Conservation (phyloP, 2,888 invertebrate genomes). For the Geophilus truncorum region DNA sequence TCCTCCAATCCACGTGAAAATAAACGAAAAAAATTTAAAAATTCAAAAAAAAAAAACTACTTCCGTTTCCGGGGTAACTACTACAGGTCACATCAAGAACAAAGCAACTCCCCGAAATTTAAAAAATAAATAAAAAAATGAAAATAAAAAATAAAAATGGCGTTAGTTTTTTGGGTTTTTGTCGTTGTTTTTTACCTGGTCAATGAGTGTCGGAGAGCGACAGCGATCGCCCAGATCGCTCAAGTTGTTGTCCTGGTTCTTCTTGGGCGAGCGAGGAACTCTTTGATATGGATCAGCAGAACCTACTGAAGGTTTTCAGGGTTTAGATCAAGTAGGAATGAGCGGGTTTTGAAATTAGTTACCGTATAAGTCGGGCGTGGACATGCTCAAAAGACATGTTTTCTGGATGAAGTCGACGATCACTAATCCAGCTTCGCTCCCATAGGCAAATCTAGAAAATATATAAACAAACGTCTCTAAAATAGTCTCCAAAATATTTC, state of each 20-base stretch:
- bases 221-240: constrained; percentile 41
- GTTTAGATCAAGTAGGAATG: not conserved
- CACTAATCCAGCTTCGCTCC: constrained; percentile 92
- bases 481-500: not conserved
- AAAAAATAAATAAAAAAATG: not conserved
- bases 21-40: not conserved
- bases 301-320: constrained; percentile 47
- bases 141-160: not conserved
- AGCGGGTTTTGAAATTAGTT: constrained; percentile 42
- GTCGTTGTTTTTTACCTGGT: constrained; percentile 61
- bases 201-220: constrained; percentile 65
- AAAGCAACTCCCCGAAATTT: not conserved
- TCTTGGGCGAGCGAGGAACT: constrained; percentile 69
- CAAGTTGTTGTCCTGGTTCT: constrained; percentile 42
- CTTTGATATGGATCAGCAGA: constrained; percentile 78
- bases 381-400: constrained; percentile 78
- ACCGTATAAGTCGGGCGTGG: constrained; percentile 86
- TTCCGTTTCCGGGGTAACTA: not conserved
- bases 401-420: constrained; percentile 91
- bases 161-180: not conserved
- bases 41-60: too few species aligned
- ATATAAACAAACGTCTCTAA: not conserved
- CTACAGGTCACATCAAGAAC: not conserved
- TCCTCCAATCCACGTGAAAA: not conserved
- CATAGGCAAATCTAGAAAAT: constrained; percentile 82